phyloP scores from a whole-genome alignment of 1,140 invertebrate species.

The Aphaenogaster ashmeadi region DNA sequence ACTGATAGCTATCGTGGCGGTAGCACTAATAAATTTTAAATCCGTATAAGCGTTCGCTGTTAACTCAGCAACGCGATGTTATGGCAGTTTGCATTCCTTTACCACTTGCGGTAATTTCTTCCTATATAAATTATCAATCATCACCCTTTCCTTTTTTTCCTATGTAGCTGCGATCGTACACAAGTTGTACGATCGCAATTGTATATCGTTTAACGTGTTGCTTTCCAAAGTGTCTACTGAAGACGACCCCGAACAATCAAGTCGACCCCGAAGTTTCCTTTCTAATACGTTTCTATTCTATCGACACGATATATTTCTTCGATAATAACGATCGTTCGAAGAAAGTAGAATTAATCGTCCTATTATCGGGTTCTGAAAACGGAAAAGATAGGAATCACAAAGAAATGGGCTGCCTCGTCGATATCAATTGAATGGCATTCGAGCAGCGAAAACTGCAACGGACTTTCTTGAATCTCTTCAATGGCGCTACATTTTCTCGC shows the following conservation, averaged over 20 bases:
- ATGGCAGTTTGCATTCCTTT: not conserved
- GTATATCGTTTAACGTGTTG: conserved; percentile 23
- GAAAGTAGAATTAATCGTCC: conserved; percentile 47
- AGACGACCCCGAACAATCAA: not conserved
- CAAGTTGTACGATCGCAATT: not conserved
- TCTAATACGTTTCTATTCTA: conserved; percentile 7
- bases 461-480: conserved; percentile 53
- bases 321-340: conserved; percentile 40
- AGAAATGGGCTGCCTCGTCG: conserved; percentile 37
- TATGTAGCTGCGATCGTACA: not conserved
- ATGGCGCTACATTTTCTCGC: conserved; percentile 58
- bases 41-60: not conserved
- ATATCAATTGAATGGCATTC: conserved; percentile 41
- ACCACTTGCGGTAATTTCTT: not conserved
- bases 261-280: not conserved
- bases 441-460: conserved; percentile 45
- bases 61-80: not conserved
- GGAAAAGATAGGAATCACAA: conserved; percentile 37
- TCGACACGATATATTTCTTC: conserved; percentile 24
- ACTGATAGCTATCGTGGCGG: conserved; percentile 38
- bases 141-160: not conserved
- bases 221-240: conserved; percentile 5
- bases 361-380: conserved; percentile 46
- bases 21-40: conserved; percentile 48
- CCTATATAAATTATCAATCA: conserved; percentile 28